Evolutionary conservation across 2,797 vertebrate genomes (phyloP), one percentile per base, ranked within the genome.

Genomic region (Fratercula arctica): DNA sequence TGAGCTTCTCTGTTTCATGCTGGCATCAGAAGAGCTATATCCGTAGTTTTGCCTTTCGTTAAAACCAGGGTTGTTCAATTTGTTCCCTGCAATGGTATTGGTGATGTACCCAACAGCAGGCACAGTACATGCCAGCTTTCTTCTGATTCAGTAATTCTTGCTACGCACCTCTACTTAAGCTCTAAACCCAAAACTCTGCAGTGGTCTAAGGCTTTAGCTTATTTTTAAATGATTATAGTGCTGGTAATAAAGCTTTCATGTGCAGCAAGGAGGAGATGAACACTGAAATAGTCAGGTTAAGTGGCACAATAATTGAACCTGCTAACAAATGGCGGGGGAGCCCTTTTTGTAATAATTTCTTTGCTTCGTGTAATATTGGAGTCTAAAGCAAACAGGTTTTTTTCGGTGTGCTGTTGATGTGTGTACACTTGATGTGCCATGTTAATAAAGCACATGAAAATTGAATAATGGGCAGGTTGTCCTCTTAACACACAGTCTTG

Each of bases 201-300:
- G 74, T 73, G 73, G 31, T 23, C 88, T 39, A 26, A 75, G 83
- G n/a, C 25, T 69, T 66, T 33, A 59, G 45, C 66, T 85, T 72
- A 8, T 84, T 61, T 92, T 73, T 37, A 11, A 59, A 16, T 81
- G 24, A 88, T 37, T 89, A 61, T 11, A 51, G 76, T 89, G 81
- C 90, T 56, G 60, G 86, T 90, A 87, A 76, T 87, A 91, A 95
- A 77, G 31, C 73, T 95, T 96, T 91, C 91, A 46, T 74, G 84
- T 83, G 33, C 91, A 96, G 46, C 51, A 35, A 54, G 83, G 59
- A 88, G 87, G 90, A 88, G 88, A 93, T 80, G 89, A 81, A 85
- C 69, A 80, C 92, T 95, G 82, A 91, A 95, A 78, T 83, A 81
- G 48, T 70, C 59, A 90, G 85, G 82, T 89, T 92, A 95, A 97